phyloP scores from a whole-genome alignment of 2,797 vertebrate genomes.

The Rhadinocentrus ornatus region DNA sequence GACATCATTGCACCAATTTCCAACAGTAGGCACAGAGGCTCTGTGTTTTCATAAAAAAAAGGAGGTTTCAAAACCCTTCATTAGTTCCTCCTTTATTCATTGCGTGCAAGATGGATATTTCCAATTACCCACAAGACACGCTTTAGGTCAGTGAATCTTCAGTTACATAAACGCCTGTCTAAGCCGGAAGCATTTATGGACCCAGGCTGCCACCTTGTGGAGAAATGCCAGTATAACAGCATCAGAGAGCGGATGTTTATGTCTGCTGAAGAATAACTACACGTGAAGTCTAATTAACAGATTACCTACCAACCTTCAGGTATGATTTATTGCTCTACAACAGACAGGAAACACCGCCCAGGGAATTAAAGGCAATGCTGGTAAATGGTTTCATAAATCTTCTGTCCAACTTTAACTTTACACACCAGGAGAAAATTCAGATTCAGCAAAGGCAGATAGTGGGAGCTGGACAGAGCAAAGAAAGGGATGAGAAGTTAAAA shows the following conservation, averaged over 20 bases:
- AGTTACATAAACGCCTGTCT: slow-evolving; percentile 40
- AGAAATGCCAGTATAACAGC: neutral
- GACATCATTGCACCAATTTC: neutral
- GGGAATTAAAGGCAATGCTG: neutral
- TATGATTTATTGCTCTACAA: slow-evolving; percentile 14
- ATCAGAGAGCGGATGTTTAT: neutral
- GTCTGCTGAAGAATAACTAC: neutral
- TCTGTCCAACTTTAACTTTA: neutral
- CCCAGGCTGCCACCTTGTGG: slow-evolving; percentile 58
- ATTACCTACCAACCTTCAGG: neutral
- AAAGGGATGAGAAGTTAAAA: too few species aligned
- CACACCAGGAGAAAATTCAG: neutral
- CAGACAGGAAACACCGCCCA: neutral
- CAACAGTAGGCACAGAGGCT: neutral
- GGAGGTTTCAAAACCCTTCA: neutral
- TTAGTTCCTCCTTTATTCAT: slow-evolving; percentile 14
- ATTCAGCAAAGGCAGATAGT: too few species aligned
- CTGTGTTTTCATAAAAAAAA: neutral
- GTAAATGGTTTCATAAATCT: neutral
- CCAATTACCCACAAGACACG: slow-evolving; percentile 22
- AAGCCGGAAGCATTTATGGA: slow-evolving; percentile 3
- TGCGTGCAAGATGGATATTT: slow-evolving; percentile 36
- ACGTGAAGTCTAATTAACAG: slow-evolving; percentile 15
- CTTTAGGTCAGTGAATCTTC: slow-evolving; percentile 59
- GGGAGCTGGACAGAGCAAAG: too few species aligned